phyloP scores from a whole-genome alignment of 35 echinoderm and acorn worm species.

The Ptychodera flava region DNA sequence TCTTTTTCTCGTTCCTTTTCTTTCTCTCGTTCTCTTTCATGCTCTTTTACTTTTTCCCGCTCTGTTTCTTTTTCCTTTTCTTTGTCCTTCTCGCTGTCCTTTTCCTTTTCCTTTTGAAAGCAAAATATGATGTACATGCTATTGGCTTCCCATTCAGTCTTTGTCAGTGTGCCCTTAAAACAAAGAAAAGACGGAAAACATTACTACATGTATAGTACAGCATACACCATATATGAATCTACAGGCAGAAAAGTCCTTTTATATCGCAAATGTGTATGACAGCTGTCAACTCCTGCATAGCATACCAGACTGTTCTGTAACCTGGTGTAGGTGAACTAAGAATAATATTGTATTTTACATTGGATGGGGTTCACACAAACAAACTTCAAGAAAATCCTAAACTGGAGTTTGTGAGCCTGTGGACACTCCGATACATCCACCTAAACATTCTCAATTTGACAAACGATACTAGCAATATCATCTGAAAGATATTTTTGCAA shows the following conservation, averaged over 20 bases:
- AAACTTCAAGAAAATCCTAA: too few species aligned
- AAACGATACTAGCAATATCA: too few species aligned
- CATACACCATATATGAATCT: not conserved
- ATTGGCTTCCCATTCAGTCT: constrained; percentile 93
- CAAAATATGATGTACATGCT: constrained; percentile 66
- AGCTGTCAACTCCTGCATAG: constrained; percentile 20
- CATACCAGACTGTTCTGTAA: too few species aligned
- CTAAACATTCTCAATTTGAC: too few species aligned
- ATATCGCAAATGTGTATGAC: constrained; percentile 8
- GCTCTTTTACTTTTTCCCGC: not conserved
- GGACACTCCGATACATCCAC: too few species aligned
- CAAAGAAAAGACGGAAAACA: constrained; percentile 3
- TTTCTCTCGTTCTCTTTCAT: not conserved
- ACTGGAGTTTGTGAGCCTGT: too few species aligned
- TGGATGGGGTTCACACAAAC: too few species aligned
- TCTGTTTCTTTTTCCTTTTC: not conserved
- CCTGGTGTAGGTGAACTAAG: too few species aligned
- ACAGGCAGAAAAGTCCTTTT: not conserved
- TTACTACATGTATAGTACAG: not conserved
- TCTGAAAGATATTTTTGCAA: too few species aligned
- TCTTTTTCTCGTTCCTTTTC: not conserved
- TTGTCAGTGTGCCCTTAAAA: constrained; percentile 82
- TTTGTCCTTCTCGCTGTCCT: too few species aligned
- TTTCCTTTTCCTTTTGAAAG: constrained; percentile 23
- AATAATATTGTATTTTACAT: too few species aligned